These are phyloP conservation scores for Cebidichthys violaceus DNA, from an alignment of 2,113 vertebrate species.

Conservation along the genomic window DNA sequence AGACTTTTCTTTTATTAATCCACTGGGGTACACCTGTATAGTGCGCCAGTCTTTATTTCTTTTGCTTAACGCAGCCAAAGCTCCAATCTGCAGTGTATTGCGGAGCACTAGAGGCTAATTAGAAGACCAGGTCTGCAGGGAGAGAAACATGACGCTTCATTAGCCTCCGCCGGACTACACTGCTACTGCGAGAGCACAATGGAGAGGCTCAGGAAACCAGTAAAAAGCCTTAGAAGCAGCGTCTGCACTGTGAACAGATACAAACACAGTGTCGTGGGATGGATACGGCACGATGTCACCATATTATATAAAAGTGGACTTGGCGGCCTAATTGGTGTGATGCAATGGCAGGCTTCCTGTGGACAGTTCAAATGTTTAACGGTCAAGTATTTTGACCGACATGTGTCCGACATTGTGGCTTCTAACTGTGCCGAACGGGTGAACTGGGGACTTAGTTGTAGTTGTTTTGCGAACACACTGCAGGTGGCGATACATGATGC, in stretches of 20 bases:
- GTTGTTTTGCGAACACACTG: too few species aligned
- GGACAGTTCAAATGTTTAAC: not conserved
- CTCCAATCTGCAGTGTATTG: conserved; percentile 45
- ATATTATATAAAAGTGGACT: not conserved
- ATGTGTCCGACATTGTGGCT: too few species aligned
- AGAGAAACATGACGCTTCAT: conserved; percentile 71
- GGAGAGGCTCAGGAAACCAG: conserved; percentile 34
- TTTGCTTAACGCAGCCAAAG: conserved; percentile 27
- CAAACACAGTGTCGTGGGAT: not conserved
- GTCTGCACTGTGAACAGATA: not conserved
- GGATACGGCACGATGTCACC: not conserved
- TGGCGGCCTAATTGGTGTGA: not conserved
- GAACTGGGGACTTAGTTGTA: too few species aligned
- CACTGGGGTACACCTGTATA: not conserved
- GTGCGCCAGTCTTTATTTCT: conserved; percentile 26
- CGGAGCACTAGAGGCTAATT: conserved; percentile 74
- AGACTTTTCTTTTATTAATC: not conserved
- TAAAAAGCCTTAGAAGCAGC: not conserved
- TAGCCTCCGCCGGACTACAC: conserved; percentile 68
- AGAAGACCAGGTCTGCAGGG: conserved; percentile 66
- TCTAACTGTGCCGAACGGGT: too few species aligned
- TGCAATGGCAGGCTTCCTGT: not conserved
- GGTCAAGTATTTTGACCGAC: too few species aligned
- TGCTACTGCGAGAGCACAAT: conserved; percentile 15
- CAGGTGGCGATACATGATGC: too few species aligned